A percentile compares a stretch with the other conserved stretches of the same genome.
phyloP scores from a whole-genome alignment of 2,888 invertebrate species.

The Athripsodes cinereus region DNA sequence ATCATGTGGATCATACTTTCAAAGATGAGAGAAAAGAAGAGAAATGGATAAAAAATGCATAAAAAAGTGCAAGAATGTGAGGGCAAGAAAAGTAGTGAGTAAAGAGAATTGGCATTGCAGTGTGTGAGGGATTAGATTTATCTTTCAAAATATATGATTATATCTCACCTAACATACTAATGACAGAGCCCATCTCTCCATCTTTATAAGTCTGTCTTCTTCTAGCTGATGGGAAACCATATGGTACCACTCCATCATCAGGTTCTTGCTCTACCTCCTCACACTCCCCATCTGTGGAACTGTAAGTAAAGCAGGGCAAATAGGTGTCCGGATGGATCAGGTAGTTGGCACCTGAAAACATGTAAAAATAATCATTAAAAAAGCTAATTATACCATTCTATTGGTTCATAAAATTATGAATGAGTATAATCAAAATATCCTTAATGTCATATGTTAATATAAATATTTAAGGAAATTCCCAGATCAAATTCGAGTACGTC shows the following conservation, averaged over 20 bases:
- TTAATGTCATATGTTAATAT: neutral
- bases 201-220: conserved; percentile 40
- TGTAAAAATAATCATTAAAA: too few species aligned
- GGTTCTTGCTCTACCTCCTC: conserved; percentile 37
- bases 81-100: too few species aligned
- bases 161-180: conserved; percentile 44
- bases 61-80: too few species aligned
- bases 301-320: conserved; percentile 66
- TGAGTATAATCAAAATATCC: neutral
- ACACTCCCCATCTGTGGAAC: conserved; percentile 56
- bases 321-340: conserved; percentile 72
- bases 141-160: neutral
- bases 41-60: too few species aligned
- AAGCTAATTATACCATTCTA: neutral
- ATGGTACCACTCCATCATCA: conserved; percentile 33
- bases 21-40: too few species aligned
- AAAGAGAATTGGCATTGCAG: too few species aligned
- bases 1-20: too few species aligned
- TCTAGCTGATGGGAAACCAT: conserved; percentile 45
- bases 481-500: too few species aligned
- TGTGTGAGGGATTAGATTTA: too few species aligned
- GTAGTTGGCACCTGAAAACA: conserved; percentile 41
- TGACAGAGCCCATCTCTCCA: conserved; percentile 50
- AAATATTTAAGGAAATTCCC: too few species aligned
- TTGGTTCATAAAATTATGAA: neutral